phyloP scores from a whole-genome alignment of 2,113 vertebrate genomes.

The Mirza zaza region DNA sequence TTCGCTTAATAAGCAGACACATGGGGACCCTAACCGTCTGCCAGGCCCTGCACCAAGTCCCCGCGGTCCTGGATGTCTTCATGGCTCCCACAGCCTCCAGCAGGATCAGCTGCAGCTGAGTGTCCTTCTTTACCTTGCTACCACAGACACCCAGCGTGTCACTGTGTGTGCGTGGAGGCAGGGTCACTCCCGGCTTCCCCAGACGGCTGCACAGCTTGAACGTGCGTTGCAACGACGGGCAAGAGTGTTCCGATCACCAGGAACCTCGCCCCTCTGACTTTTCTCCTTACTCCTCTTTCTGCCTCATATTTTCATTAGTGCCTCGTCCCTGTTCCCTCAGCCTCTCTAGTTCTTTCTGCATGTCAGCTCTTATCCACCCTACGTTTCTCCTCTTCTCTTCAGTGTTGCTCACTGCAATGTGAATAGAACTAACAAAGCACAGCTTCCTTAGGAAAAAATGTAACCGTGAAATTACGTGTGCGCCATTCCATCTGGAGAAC shows the following conservation, averaged over 20 bases:
- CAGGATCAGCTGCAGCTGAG: fast-evolving
- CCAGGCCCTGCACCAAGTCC: fast-evolving
- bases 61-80: fast-evolving
- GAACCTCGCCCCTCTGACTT: not conserved
- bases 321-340: no score
- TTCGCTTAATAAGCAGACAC: fast-evolving
- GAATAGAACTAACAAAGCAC: not conserved
- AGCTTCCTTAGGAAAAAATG: not conserved
- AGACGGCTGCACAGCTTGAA: fast-evolving
- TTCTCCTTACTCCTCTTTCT: not conserved
- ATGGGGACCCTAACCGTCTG: fast-evolving
- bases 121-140: not conserved
- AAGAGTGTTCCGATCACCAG: fast-evolving
- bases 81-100: fast-evolving
- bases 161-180: fast-evolving
- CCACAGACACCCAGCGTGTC: fast-evolving
- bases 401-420: not conserved
- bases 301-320: fast-evolving
- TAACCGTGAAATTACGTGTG: not conserved
- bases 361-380: fast-evolving
- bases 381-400: not conserved
- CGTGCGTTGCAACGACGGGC: not conserved
- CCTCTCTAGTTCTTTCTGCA: not conserved
- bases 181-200: fast-evolving
- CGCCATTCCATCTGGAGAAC: not conserved